Evolutionary conservation across 2,888 invertebrate species (phyloP), one percentile per base, ranked within the genome.

Genomic region (Stenchaetothrips biformis): DNA sequence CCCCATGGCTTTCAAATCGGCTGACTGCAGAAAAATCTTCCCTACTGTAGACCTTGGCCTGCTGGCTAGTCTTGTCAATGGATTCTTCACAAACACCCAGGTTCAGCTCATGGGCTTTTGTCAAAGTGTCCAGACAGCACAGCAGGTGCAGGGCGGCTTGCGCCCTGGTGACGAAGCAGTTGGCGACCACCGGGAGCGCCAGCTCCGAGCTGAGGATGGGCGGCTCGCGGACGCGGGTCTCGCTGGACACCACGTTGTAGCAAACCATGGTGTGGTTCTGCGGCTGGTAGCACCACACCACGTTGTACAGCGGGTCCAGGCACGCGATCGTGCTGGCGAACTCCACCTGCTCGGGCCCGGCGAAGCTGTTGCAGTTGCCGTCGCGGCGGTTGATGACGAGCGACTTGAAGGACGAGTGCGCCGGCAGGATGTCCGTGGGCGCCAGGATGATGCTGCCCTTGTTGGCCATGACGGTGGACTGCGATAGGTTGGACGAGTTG

Each of bases 1-100:
- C 98, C 2, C 98, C 98, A 85, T 96, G 95, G 87, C 95, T 95
- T 86, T 97, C 97, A 87, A 98, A 98, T 83, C 98, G 90, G 85
- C 94, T 95, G 25, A 97, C 94, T 1, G 92, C 91, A 79, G 91
- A 90, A 85, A 92, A 96, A 86, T 96, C 96, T 84, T 95, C 95
- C 83, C 93, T 92, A 48, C 91, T 91, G 85, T 92, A 93, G 79
- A 91, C 89, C 85, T 92, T 92, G 48, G 89, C 89, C 27, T 89
- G 86, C 11, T 85, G 84, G 3, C 89, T 87, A 80, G 88, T 88
- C 81, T 88, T 86, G 67, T 88, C 88, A 62, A 90, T 89, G 8
- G 88, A 87, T 82, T 89, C 89, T 83, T 90, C 90, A 80, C 87
- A 87, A 13, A 88, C 86, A 27, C 87, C 86, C 78, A 90, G 86